Conservation (phyloP, 2,113 vertebrate species). For the Crotalus helleri region DNA sequence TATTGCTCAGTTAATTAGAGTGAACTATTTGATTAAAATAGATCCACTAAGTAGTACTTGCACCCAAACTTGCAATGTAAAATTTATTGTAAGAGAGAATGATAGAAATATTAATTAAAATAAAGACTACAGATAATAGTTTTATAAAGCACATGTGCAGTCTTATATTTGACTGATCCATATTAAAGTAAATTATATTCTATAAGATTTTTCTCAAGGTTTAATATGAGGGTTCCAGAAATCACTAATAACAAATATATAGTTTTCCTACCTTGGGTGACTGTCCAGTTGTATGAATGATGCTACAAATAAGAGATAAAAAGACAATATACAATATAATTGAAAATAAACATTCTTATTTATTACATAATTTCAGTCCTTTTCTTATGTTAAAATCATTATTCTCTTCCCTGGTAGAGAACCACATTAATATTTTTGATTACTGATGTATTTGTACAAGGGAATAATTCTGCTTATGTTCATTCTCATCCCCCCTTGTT, state of each 20-base stretch:
- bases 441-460: neutral
- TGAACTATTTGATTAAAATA: neutral
- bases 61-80: neutral
- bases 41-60: neutral
- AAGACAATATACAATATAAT: neutral
- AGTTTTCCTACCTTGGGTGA: constrained; percentile 51
- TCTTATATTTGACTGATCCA: neutral
- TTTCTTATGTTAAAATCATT: neutral
- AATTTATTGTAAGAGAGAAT: neutral
- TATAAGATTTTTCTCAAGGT: neutral
- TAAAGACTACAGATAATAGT: neutral
- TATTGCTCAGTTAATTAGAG: neutral
- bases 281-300: constrained; percentile 45
- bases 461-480: neutral
- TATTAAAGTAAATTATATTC: neutral
- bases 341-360: neutral
- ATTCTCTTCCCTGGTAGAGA: neutral
- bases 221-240: neutral
- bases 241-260: constrained; percentile 14
- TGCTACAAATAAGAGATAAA: constrained; percentile 29
- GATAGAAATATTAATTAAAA: neutral
- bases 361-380: neutral
- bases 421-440: neutral
- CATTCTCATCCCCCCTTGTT: neutral
- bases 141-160: neutral